Conservation (phyloP, 2,113 vertebrate species). For the Kobus ellipsiprymnus region DNA sequence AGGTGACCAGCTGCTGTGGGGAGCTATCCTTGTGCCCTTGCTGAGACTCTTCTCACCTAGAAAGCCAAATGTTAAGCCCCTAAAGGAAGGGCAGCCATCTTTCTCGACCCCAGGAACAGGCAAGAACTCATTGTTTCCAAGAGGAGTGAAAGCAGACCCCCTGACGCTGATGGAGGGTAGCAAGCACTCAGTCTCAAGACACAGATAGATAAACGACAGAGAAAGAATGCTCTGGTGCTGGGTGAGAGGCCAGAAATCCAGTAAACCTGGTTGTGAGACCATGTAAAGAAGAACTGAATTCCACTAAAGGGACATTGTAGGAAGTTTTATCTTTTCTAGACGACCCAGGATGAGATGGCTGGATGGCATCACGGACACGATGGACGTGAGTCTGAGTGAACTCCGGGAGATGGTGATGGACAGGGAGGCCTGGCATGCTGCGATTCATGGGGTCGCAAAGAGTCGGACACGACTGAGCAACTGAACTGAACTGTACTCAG, state of each 20-base stretch:
- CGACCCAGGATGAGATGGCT: too few species aligned
- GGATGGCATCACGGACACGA: too few species aligned
- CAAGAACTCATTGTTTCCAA: background rate
- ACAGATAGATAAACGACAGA: background rate
- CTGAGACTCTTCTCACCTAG: background rate
- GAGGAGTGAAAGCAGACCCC: background rate
- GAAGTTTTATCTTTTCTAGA: background rate
- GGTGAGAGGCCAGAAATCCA: fast-evolving
- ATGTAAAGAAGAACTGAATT: background rate
- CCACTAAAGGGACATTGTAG: background rate
- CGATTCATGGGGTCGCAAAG: too few species aligned
- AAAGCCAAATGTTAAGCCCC: background rate
- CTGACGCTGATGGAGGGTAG: background rate
- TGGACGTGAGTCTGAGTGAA: too few species aligned
- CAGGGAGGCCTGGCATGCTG: too few species aligned
- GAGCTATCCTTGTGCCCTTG: background rate
- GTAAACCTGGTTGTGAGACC: background rate
- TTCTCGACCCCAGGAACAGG: background rate
- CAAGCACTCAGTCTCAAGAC: background rate
- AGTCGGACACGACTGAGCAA: too few species aligned
- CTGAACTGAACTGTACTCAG: too few species aligned
- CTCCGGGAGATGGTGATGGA: too few species aligned
- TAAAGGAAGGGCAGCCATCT: background rate
- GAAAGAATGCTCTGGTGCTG: background rate
- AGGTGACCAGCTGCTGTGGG: too few species aligned